These are phyloP conservation scores for Eucidaris tribuloides DNA, from an alignment of 35 echinoderm and acorn worm genomes.

Conservation along the genomic window DNA sequence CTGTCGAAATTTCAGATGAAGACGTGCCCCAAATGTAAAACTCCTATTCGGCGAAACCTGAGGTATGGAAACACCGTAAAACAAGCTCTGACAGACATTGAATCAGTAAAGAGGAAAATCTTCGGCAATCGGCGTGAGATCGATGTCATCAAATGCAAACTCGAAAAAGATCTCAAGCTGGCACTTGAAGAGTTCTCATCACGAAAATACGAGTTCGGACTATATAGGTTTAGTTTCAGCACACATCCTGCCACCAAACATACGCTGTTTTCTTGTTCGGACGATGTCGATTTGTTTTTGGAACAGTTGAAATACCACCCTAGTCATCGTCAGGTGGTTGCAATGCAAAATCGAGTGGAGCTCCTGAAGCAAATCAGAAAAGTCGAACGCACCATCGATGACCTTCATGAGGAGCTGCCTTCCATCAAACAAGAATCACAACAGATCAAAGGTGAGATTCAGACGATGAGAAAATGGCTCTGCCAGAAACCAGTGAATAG, in stretches of 20 bases:
- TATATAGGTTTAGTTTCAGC: background rate
- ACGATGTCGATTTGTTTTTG: too few species aligned
- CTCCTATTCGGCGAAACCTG: slow-evolving; percentile 57
- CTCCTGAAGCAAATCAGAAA: background rate
- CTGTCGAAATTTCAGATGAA: too few species aligned
- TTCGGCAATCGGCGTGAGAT: slow-evolving; percentile 27
- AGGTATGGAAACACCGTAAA: slow-evolving; percentile 82
- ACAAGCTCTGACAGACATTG: slow-evolving; percentile 49
- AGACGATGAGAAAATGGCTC: too few species aligned
- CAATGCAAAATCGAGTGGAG: background rate
- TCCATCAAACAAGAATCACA: too few species aligned
- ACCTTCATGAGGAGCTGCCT: too few species aligned
- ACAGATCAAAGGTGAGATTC: too few species aligned
- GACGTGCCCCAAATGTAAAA: too few species aligned
- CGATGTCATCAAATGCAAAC: background rate
- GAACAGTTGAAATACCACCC: too few species aligned
- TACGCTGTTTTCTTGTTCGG: too few species aligned
- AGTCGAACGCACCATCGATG: background rate
- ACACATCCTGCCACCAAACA: background rate
- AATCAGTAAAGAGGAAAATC: slow-evolving; percentile 52
- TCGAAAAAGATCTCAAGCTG: background rate
- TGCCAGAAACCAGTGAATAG: too few species aligned
- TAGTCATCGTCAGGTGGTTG: background rate
- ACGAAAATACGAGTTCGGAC: background rate
- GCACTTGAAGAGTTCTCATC: too few species aligned